phyloP scores from a whole-genome alignment of 1,140 invertebrate species.

The Dreissena rostriformis region DNA sequence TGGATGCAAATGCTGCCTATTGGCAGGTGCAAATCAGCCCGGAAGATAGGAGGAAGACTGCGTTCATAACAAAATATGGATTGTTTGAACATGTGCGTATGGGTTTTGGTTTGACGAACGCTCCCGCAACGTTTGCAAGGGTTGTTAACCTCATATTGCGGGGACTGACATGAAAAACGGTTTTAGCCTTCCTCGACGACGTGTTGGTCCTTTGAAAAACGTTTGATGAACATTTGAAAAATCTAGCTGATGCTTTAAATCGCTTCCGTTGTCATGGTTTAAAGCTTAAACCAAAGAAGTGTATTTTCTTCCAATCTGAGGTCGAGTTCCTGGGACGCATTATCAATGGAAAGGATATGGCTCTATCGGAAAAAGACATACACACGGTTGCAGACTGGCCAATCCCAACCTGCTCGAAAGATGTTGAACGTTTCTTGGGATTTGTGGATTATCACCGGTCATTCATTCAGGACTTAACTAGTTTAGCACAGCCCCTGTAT shows the following conservation, averaged over 20 bases:
- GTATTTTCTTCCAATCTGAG: slow-evolving; percentile 56
- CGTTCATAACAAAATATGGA: slow-evolving; percentile 1
- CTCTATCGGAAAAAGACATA: neutral
- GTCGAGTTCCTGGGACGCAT: slow-evolving; percentile 56
- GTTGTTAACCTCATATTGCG: slow-evolving; percentile 42
- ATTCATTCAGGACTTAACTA: slow-evolving; percentile 35
- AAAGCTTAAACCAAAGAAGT: slow-evolving; percentile 58
- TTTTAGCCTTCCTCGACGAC: slow-evolving; percentile 60
- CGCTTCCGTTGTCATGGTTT: slow-evolving; percentile 24
- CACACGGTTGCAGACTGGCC: slow-evolving; percentile 41
- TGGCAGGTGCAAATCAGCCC: neutral
- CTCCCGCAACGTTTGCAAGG: slow-evolving; percentile 33
- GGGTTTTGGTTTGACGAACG: slow-evolving; percentile 48
- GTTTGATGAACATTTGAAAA: slow-evolving; percentile 23
- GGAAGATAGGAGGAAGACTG: slow-evolving; percentile 1
- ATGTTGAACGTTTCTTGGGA: slow-evolving; percentile 59
- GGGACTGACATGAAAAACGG: slow-evolving; percentile 43
- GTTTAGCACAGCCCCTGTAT: slow-evolving; percentile 45
- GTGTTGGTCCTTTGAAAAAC: slow-evolving; percentile 43
- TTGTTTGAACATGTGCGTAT: slow-evolving; percentile 29
- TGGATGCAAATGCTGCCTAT: slow-evolving; percentile 29
- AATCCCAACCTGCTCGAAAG: slow-evolving; percentile 38
- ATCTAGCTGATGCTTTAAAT: slow-evolving; percentile 36
- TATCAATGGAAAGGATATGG: slow-evolving; percentile 19
- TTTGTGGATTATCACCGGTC: slow-evolving; percentile 43